Conservation (phyloP, 1,140 invertebrate species). For the Pomacea maculata region DNA sequence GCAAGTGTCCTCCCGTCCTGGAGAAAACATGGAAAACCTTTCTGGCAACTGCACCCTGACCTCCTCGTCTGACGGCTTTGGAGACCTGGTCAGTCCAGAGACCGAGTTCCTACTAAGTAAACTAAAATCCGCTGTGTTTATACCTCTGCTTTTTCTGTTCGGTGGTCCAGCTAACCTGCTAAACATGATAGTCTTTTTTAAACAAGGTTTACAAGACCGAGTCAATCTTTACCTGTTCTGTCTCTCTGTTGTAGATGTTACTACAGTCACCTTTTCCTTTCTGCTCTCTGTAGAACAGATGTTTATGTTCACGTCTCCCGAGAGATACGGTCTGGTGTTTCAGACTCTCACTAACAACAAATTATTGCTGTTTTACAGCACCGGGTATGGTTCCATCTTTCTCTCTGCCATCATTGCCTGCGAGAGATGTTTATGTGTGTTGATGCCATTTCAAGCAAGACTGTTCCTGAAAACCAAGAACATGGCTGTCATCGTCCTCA, state of each 20-base stretch:
- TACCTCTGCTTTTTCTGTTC: not conserved
- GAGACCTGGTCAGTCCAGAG: too few relatives aligned
- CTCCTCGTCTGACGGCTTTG: too few relatives aligned
- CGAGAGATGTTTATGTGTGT: constrained; percentile 3
- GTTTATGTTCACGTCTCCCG: not conserved
- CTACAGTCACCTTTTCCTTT: not conserved
- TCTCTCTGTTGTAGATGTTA: not conserved
- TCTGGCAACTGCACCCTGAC: too few relatives aligned
- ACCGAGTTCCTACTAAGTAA: too few relatives aligned
- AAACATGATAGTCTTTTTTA: not conserved
- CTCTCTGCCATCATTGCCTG: not conserved
- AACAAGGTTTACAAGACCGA: not conserved
- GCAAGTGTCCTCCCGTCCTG: too few relatives aligned
- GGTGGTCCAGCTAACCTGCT: constrained; percentile 8
- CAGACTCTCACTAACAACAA: not conserved
- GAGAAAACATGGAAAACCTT: too few relatives aligned
- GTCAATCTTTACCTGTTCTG: not conserved
- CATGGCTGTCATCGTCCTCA: not conserved
- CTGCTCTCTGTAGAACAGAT: not conserved
- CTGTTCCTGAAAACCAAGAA: not conserved
- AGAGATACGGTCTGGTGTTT: not conserved
- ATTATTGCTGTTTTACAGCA: not conserved
- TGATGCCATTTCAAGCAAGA: not conserved
- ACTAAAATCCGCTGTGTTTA: too few relatives aligned
- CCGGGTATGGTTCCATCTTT: not conserved